Evolutionary conservation across 2,797 vertebrate species (phyloP), one percentile per base, ranked within the genome.

Genomic region (Oophaga sylvatica): DNA sequence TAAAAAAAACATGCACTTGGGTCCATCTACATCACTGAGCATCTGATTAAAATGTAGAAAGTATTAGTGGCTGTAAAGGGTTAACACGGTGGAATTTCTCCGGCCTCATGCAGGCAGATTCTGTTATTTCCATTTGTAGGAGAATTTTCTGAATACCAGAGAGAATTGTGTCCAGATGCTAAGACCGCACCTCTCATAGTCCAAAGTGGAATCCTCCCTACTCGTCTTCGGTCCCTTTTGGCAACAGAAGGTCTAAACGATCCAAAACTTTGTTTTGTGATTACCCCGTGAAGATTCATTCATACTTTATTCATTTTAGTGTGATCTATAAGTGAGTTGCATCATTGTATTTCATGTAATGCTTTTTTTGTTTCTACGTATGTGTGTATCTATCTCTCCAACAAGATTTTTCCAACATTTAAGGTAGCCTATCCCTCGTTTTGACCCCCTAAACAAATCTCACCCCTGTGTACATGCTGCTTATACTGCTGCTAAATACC

Each of bases 111-210:
- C 71, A 62, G 22, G 84, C 87, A 79, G 63, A 86, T 77, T 83
- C 71, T 89, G 84, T 79, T 71, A 79, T 86, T 89, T 86, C 65
- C 80, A 83, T 89, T 86, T 83, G 73, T 71, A 83, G 92, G 93
- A 90, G 92, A 94, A 94, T 93, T 92, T 91, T 92, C 92, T 90
- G 75, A 92, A 94, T 95, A 95, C 94, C 93, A 93, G 90, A 92
- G 92, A 91, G 93, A 92, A 92, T 93, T 90, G 53, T 87, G 92
- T 93, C 93, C 95, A 95, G 93, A 94, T 94, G 94, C 94, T 93
- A 12, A 71, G 48, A n/a, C 22, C 7, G 93, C 91, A 92, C 22
- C 26, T 41, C 81, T 77, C 45, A 15, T 67, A 78, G 71, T 77
- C 80, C 45, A 53, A 56, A 62, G 65, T 29, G 15, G 22, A 48